Conservation (phyloP, 2,113 vertebrate genomes). For the Limnothrissa miodon region DNA sequence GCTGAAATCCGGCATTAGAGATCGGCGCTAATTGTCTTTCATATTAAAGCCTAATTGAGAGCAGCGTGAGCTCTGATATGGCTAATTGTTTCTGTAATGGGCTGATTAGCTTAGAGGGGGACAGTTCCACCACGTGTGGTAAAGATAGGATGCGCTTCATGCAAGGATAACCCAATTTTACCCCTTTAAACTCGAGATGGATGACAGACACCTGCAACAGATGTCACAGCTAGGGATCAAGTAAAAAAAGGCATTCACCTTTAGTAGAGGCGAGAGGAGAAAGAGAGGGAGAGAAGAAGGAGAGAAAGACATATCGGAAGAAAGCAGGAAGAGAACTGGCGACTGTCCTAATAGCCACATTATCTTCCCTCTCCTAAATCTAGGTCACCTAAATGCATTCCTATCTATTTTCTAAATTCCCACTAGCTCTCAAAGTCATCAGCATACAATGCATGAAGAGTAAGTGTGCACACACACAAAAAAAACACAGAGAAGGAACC, state of each 20-base stretch:
- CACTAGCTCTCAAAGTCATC: not conserved
- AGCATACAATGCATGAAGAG: not conserved
- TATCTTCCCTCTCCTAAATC: not conserved
- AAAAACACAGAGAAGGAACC: too few relatives aligned
- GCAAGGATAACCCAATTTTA: conserved; percentile 7
- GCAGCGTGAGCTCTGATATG: conserved; percentile 22
- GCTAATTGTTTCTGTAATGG: conserved; percentile 33
- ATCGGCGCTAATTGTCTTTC: conserved; percentile 29
- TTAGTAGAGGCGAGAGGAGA: not conserved
- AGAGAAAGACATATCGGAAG: not conserved
- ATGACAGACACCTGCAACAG: not conserved
- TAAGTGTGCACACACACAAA: not conserved
- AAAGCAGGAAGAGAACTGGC: not conserved
- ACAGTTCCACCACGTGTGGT: not conserved
- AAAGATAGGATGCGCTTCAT: not conserved
- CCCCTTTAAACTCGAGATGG: not conserved
- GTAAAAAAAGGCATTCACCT: not conserved
- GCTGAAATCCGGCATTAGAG: conserved; percentile 28
- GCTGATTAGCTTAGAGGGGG: not conserved
- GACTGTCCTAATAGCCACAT: not conserved
- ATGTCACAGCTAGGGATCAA: not conserved
- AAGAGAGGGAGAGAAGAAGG: not conserved
- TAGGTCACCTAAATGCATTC: conserved; percentile 10
- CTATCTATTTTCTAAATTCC: not conserved
- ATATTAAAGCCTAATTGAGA: conserved; percentile 37